Evolutionary conservation across 1,140 invertebrate species (phyloP), one percentile per base, ranked within the genome.

Genomic region (Alviniconcha marisindica): DNA sequence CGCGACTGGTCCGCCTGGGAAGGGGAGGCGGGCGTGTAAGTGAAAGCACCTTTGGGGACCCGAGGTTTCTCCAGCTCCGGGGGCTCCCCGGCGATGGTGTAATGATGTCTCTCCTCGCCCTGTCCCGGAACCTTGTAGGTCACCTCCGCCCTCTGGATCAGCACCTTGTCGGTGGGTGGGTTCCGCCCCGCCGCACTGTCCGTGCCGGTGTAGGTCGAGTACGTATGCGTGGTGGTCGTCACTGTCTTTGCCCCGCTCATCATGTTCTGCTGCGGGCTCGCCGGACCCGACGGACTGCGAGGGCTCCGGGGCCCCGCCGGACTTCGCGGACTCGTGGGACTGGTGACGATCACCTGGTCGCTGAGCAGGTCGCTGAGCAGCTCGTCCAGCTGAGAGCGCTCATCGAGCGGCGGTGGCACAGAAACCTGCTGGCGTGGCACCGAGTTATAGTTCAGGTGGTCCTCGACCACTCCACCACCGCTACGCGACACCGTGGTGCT

Each of bases 351-450:
- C 18, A 86, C 87, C 83, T 90, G 89, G 69, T 92, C 90, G 76
- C 88, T 91, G n/a, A 93, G 87, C 63, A 93, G 85, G 83, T 93
- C 91, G 82, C 88, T 91, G 21, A 93, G 81, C 82, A 93, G 91
- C 40, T 91, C 89, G 86, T 93, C 92, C 33, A 93, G 86, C 80
- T 93, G 88, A 38, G 88, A 89, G 48, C 91, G 91, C 83, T 93
- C 92, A n/a, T 92, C 89, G 14, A 89, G 79, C 14, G 89, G 38
- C 44, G 40, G 40, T 10, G 77, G 76, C 24, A n/a, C 48, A 44
- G 83, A 79, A 73, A 83, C 5, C 83, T 83, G 51, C 83, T 85
- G 66, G 80, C 81, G 54, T 56, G 83, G 66, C 84, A 87, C 79
- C 87, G 87, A 31, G 84, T 84, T 77, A 77, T 87, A 84, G 83